Evolutionary conservation across 2,113 vertebrate species (phyloP).

Genomic region (Calidris pugnax): DNA sequence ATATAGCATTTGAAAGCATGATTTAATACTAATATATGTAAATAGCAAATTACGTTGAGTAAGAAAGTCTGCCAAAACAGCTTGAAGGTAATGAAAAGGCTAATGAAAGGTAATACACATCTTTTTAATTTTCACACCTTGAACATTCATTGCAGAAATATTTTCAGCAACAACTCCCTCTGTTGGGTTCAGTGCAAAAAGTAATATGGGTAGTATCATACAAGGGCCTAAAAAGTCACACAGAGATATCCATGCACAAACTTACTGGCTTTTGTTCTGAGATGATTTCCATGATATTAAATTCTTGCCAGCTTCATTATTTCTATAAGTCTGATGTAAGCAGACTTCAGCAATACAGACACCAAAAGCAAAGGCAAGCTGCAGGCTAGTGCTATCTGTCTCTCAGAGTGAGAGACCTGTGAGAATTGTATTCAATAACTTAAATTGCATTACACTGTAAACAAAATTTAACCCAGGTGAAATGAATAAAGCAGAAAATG

Average conservation of each 20-base stretch:
- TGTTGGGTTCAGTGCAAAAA: background rate
- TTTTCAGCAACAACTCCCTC: background rate
- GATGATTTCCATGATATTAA: background rate
- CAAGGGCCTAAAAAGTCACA: background rate
- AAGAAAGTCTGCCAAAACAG: background rate
- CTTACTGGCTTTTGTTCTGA: background rate
- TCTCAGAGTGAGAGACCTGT: background rate
- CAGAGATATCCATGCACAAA: rapidly evolving
- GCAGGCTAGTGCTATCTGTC: background rate
- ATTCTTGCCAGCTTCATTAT: background rate
- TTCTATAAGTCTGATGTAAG: background rate
- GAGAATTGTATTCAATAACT: background rate
- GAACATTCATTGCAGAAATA: background rate
- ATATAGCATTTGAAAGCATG: background rate
- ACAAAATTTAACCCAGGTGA: conserved; percentile 39
- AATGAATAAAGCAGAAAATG: conserved; percentile 31
- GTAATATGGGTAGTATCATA: no score
- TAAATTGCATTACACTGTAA: conserved; percentile 5
- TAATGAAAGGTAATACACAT: background rate
- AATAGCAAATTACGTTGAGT: background rate
- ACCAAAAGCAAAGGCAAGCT: background rate
- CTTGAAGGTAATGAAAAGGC: background rate
- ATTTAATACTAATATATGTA: background rate
- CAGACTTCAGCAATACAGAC: background rate
- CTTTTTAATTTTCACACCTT: background rate